phyloP scores from a whole-genome alignment of 2,888 invertebrate genomes.

The Philereme transversata region DNA sequence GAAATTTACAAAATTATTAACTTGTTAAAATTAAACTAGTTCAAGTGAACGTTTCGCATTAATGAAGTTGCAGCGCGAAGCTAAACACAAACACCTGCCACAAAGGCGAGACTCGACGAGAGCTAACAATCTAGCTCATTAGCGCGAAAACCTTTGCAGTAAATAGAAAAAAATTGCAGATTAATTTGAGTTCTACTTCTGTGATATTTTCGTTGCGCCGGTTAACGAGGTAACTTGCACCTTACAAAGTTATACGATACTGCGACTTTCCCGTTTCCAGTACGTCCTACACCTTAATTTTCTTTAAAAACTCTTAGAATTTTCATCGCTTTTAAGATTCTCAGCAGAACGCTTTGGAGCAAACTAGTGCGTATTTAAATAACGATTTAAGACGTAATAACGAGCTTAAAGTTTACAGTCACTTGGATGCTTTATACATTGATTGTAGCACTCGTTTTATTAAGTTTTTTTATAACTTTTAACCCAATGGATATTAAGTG shows the following conservation, averaged over 20 bases:
- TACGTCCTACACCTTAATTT: constrained; percentile 69
- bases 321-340: constrained; percentile 67
- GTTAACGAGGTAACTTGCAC: constrained; percentile 76
- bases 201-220: constrained; percentile 63
- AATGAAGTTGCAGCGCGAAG: constrained; percentile 53
- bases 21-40: constrained; percentile 33
- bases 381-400: constrained; percentile 47
- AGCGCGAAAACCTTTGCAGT: constrained; percentile 60
- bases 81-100: constrained; percentile 58
- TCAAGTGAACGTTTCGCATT: constrained; percentile 42
- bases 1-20: constrained; percentile 21
- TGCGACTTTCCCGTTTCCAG: constrained; percentile 61
- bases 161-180: constrained; percentile 54
- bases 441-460: constrained; percentile 61
- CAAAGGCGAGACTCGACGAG: constrained; percentile 53
- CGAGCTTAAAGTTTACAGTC: constrained; percentile 50
- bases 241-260: constrained; percentile 74
- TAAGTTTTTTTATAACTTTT: constrained; percentile 65
- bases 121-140: constrained; percentile 73
- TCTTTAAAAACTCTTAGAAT: constrained; percentile 75
- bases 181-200: constrained; percentile 68
- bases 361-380: constrained; percentile 36
- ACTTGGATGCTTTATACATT: constrained; percentile 48
- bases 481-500: constrained; percentile 65
- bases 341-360: constrained; percentile 50